These are phyloP conservation scores for Tinamus guttatus DNA, from an alignment of 2,113 vertebrate genomes.

Conservation along the genomic window DNA sequence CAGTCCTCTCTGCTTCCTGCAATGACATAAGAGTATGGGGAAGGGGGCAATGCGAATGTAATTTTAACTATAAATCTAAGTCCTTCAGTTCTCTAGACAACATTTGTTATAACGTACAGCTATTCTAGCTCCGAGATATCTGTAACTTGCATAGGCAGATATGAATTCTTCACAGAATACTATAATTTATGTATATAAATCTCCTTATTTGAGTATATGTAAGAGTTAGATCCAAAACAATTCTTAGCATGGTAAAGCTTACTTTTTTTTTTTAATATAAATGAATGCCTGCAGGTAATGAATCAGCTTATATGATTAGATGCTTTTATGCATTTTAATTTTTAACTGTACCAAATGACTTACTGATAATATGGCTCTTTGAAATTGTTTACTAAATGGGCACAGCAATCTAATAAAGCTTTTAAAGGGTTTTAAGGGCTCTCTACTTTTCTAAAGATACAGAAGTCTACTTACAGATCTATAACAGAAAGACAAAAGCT, in stretches of 20 bases:
- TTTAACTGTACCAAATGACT: neutral
- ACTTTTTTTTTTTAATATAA: fast-evolving
- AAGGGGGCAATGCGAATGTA: neutral
- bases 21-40: neutral
- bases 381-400: neutral
- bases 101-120: neutral
- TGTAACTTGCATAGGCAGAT: neutral
- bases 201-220: neutral
- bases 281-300: neutral
- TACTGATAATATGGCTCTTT: neutral
- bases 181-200: neutral
- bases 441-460: neutral
- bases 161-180: neutral
- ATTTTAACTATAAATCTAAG: neutral
- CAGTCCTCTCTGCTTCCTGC: neutral
- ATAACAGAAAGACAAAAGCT: neutral
- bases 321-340: neutral
- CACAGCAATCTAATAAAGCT: neutral
- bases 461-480: neutral
- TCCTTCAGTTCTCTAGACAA: neutral
- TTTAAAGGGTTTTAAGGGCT: neutral
- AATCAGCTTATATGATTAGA: neutral
- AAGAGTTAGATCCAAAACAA: neutral
- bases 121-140: neutral
- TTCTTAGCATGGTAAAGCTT: neutral